phyloP scores from a whole-genome alignment of 2,888 invertebrate species.

The Heliconius ismenius region DNA sequence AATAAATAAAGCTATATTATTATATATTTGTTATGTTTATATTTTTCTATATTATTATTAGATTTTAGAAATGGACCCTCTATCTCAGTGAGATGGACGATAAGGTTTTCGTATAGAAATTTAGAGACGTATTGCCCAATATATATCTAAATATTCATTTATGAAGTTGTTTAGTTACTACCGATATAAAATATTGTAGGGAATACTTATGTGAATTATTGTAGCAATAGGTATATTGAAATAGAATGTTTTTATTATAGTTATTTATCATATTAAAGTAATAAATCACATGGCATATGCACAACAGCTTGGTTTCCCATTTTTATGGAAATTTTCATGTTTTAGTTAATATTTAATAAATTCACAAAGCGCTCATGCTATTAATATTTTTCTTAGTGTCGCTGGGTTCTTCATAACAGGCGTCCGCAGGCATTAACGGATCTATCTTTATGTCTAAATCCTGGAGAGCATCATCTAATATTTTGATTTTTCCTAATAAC shows the following conservation, averaged over 20 bases:
- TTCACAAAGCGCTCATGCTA: slow-evolving; percentile 59
- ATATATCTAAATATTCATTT: too few species aligned
- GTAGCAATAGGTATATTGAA: not conserved
- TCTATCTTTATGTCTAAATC: slow-evolving; percentile 71
- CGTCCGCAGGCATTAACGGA: slow-evolving; percentile 60
- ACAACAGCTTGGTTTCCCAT: not conserved
- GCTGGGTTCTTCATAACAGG: slow-evolving; percentile 49
- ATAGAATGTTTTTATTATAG: not conserved
- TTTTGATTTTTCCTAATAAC: slow-evolving; percentile 74
- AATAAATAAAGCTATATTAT: too few species aligned
- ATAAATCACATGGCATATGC: not conserved
- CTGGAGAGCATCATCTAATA: slow-evolving; percentile 68
- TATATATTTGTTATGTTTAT: too few species aligned
- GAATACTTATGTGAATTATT: not conserved
- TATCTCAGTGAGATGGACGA: too few species aligned
- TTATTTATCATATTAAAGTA: not conserved
- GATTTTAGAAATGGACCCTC: too few species aligned
- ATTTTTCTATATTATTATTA: too few species aligned
- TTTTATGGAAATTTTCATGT: not conserved
- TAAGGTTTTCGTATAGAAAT: too few species aligned
- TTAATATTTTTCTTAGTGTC: slow-evolving; percentile 51
- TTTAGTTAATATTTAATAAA: not conserved
- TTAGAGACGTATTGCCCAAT: too few species aligned
- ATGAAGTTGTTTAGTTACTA: not conserved
- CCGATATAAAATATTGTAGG: not conserved